A percentile compares a stretch with the other conserved stretches of the same genome.
Evolutionary conservation across 92 coral and sea anemone species (phyloP).

Genomic region (Porites evermanni): DNA sequence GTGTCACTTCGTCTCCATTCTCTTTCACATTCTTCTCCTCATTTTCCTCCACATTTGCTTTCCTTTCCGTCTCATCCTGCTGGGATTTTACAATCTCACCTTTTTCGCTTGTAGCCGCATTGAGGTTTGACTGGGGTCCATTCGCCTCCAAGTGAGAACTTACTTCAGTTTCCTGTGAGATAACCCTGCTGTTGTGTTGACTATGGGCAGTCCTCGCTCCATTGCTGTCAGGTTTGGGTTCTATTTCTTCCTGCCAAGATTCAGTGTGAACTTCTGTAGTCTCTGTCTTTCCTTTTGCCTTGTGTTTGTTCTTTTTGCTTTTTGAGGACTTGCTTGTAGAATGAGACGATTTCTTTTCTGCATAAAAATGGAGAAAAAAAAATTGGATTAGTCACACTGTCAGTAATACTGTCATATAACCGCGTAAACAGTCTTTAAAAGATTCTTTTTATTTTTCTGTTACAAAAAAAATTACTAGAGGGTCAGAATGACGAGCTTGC

Average conservation of each 20-base stretch:
- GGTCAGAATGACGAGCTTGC: too few relatives aligned
- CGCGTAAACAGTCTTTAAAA: too few relatives aligned
- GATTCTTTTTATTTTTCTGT: too few relatives aligned
- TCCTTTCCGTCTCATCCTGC: neutral
- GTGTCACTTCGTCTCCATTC: neutral
- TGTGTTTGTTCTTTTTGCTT: constrained; percentile 74
- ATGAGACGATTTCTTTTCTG: constrained; percentile 56
- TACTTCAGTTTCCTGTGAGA: neutral
- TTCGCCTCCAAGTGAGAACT: neutral
- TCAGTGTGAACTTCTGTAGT: constrained; percentile 17
- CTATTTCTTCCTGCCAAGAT: constrained; percentile 19
- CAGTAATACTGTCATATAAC: too few relatives aligned
- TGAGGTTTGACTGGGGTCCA: neutral
- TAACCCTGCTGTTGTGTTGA: neutral
- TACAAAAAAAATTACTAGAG: too few relatives aligned
- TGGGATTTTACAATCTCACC: neutral
- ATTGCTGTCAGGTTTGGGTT: neutral
- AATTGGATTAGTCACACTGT: too few relatives aligned
- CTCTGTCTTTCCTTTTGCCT: constrained; percentile 54
- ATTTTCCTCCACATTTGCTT: neutral
- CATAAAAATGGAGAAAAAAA: neutral
- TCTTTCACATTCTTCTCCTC: neutral
- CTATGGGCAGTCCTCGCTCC: neutral
- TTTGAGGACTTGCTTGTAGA: constrained; percentile 68
- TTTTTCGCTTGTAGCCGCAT: neutral